Base-by-base conservation (phyloP, 2,888 invertebrate species). In the Drosophila neutralis region DNA sequence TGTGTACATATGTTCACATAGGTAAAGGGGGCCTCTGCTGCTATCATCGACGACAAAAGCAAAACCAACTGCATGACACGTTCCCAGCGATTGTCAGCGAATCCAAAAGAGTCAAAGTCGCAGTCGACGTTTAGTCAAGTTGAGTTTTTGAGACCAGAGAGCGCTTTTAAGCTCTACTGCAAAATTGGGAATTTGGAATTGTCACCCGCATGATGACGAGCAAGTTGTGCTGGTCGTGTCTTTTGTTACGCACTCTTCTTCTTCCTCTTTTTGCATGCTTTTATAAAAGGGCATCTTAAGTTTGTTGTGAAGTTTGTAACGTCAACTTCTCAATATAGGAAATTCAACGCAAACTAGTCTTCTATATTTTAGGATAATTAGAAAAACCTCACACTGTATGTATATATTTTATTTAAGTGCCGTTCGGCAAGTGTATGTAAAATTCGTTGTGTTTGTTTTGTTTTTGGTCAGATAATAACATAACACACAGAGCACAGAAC, bases 191-290 rank as follows among this genome's bases (percentile, higher is more conserved):
- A 52, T 67, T 63, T 60, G 31, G 62, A 78, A 84, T 77, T 84
- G 74, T 87, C 87, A 70, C 84, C 84, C 84, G 84, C 84, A 85
- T 89, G 60, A 51, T 61, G 54, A 35, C 15, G 62, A 38, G 27
- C 27, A 69, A 67, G 56, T 79, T 77, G 77, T 80, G 78, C 80
- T 73, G 76, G 76, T 80, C 73, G 77, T 76, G 80, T 69, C 73
- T 80, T 63, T 76, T 71, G 65, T 80, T 69, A 58, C 33, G 58
- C 45, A 57, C 66, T 69, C 67, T 24, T 49, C 18, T 53, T 15
- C 27, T 27, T 18, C 18, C 5, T 11, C 18, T 10, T 27, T 38
- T 56, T 18, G 6, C 27, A 38, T 38, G 4, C 36, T 7, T 27
- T 38, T 13, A 27, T 27, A 27, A 27, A 27, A 3, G 1, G 0